Evolutionary conservation across 2,888 invertebrate genomes (phyloP), one percentile per base, ranked within the genome.

Genomic region (Drosophila maculinotata): DNA sequence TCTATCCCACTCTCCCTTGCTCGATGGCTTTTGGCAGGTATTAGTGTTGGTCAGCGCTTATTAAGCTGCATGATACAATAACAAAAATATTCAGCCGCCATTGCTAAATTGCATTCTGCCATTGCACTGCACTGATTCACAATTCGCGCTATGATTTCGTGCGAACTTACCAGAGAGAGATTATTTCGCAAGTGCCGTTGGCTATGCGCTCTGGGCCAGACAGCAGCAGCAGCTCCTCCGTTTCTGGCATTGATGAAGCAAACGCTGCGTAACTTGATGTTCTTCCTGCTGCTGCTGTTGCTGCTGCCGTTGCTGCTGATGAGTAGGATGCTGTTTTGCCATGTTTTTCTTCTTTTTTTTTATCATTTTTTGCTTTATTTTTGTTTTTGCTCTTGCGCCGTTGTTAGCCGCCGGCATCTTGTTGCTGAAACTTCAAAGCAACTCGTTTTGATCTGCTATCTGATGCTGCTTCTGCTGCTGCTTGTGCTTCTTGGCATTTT

Each of bases 201-300:
- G 42, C 25, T 56, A 26, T 49, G 49, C 54, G 68, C 53, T 41
- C 47, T 14, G 49, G 71, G 49, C 49, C 39, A 58, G 44, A 45
- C 47, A 63, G 20, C 20, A 20, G 49, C 47, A 63, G 20, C 20
- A 20, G 49, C 35, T 30, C 25, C 25, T 26, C 54, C 45, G 54
- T 45, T 59, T 54, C 54, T 56, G 35, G 58, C 74, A 74, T 74
- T 82, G 81, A 82, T 81, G 82, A 82, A 82, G 80, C 70, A 76
- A 76, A 65, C 70, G 54, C 38, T 59, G 54, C 44, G 33, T 60
- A 66, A 63, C 48, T 60, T 74, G 71, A 70, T 74, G 69, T 62
- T 57, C 60, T 58, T 65, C 63, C 58, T 47, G 30, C 39, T 45
- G 52, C 51, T 57, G 30, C 49, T 23, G 10, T 30, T 64, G 15